Conservation (phyloP, 2,797 vertebrate genomes). For the Brachymystax lenok region DNA sequence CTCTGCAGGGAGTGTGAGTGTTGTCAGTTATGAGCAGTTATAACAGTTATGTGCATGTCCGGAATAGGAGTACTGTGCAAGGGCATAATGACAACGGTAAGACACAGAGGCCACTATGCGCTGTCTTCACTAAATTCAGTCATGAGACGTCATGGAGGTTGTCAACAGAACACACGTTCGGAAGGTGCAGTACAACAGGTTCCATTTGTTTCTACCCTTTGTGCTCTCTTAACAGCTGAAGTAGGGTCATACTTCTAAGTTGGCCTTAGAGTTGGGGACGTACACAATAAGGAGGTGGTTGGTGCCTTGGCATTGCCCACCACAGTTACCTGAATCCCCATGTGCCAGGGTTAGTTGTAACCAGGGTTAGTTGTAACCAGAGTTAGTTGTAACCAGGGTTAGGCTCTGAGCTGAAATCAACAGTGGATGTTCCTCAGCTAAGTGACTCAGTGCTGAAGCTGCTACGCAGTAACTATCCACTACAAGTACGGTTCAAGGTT, state of each 20-base stretch:
- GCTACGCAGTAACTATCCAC: not conserved
- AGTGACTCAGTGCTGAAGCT: not conserved
- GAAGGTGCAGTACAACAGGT: slow-evolving; percentile 73
- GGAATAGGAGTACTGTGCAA: slow-evolving; percentile 9
- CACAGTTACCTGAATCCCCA: not conserved
- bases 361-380: not conserved
- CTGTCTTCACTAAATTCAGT: slow-evolving; percentile 47
- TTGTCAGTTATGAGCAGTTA: slow-evolving; percentile 37
- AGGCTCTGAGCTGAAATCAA: not conserved
- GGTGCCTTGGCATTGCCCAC: no score
- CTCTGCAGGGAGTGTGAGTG: slow-evolving; percentile 33
- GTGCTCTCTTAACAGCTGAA: slow-evolving; percentile 51
- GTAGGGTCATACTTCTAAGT: not conserved
- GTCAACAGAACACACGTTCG: slow-evolving; percentile 71
- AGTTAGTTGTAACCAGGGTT: not conserved
- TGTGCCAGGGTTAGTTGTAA: not conserved
- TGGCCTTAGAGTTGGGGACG: not conserved
- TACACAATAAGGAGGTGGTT: no score
- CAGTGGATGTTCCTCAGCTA: not conserved
- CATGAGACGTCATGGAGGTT: slow-evolving; percentile 58
- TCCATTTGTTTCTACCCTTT: slow-evolving; percentile 58
- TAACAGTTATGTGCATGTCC: slow-evolving; percentile 8
- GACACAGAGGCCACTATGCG: slow-evolving; percentile 30
- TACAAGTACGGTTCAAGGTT: not conserved
- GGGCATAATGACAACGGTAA: slow-evolving; percentile 51